Conservation (phyloP, 2,113 vertebrate genomes). For the Hippocampus zosterae region DNA sequence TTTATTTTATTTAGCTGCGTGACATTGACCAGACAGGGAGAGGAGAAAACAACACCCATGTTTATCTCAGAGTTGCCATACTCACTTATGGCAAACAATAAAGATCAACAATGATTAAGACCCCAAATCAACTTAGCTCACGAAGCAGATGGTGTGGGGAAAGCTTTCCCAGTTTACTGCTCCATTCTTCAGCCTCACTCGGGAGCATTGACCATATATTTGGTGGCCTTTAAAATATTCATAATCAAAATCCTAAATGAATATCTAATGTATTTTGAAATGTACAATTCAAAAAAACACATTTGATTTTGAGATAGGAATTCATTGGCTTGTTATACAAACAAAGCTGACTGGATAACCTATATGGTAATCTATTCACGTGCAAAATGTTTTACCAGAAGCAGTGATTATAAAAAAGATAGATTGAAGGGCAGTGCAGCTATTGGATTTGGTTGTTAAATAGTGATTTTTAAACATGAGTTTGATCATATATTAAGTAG, state of each 20-base stretch:
- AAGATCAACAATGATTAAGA: constrained; percentile 10
- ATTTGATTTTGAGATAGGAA: too few species aligned
- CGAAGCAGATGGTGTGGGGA: constrained; percentile 13
- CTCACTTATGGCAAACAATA: constrained; percentile 5
- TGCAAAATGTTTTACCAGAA: too few species aligned
- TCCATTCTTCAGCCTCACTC: not conserved
- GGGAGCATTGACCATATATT: not conserved
- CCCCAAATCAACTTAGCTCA: not conserved
- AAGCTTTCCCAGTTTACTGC: not conserved
- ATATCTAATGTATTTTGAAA: too few species aligned
- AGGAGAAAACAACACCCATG: constrained; percentile 15
- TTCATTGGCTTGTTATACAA: too few species aligned
- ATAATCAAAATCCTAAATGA: too few species aligned
- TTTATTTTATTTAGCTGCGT: constrained; percentile 9
- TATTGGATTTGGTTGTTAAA: too few species aligned
- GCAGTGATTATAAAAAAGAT: too few species aligned
- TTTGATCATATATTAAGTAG: not conserved
- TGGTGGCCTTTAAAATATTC: too few species aligned
- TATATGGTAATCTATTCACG: too few species aligned
- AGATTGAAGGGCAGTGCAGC: too few species aligned
- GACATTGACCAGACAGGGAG: constrained; percentile 22
- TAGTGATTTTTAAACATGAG: not conserved
- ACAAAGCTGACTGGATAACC: too few species aligned
- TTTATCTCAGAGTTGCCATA: constrained; percentile 17
- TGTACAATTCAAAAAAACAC: too few species aligned